Evolutionary conservation across 2,113 vertebrate species (phyloP).

Genomic region (Athene cunicularia): DNA sequence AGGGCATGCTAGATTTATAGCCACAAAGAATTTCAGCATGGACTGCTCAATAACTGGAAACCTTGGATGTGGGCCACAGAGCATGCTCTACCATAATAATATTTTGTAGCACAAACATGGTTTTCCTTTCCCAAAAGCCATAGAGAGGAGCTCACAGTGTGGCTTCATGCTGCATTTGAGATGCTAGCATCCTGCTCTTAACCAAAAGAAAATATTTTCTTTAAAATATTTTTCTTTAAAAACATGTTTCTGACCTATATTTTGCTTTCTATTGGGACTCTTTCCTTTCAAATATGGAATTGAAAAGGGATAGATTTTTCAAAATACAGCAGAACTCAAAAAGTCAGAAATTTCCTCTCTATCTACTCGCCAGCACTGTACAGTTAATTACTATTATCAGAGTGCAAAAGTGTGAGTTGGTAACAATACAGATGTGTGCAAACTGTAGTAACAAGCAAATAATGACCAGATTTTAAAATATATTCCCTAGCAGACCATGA

Average conservation of each 20-base stretch:
- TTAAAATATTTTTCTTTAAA: neutral
- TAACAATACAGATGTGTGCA: neutral
- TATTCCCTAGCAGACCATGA: neutral
- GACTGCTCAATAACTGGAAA: neutral
- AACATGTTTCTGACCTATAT: neutral
- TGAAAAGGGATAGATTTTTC: neutral
- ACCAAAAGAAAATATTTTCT: neutral
- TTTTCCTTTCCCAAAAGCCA: constrained; percentile 5
- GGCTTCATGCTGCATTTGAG: neutral
- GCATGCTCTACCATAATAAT: neutral
- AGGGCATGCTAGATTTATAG: neutral
- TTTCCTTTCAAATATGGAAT: neutral
- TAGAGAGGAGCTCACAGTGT: neutral
- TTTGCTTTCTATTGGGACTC: neutral
- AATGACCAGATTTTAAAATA: neutral
- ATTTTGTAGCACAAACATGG: neutral
- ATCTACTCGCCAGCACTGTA: neutral
- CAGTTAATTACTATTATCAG: neutral
- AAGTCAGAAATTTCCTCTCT: neutral
- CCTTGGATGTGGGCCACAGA: neutral
- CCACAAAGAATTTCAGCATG: neutral
- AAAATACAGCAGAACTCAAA: neutral
- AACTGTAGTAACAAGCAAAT: neutral
- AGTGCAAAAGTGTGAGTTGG: neutral
- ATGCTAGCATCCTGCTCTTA: neutral